Percentiles rank a stretch among this genome's conserved stretches.
These are phyloP conservation scores for Argyresthia goedartella DNA, from an alignment of 2,888 invertebrate species.

Conservation along the genomic window DNA sequence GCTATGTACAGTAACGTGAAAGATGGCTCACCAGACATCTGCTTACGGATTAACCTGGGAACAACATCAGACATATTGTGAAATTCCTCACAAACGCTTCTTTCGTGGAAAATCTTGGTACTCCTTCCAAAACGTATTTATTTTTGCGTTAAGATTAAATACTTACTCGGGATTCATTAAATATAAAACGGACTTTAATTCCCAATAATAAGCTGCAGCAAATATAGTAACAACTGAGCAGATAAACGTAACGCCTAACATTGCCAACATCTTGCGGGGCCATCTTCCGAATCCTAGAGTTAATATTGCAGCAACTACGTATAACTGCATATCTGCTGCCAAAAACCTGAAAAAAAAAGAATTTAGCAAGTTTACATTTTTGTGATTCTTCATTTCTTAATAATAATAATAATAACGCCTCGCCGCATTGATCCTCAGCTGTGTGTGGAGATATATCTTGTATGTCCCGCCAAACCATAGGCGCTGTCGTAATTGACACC, in stretches of 20 bases:
- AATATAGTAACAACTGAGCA: not conserved
- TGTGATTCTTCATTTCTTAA: no score
- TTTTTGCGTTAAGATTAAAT: not conserved
- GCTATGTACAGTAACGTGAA: constrained; percentile 30
- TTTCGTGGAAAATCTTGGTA: not conserved
- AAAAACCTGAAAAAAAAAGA: constrained; percentile 35
- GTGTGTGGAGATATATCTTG: no score
- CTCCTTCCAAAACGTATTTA: not conserved
- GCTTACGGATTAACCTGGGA: constrained; percentile 25
- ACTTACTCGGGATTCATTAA: constrained; percentile 35
- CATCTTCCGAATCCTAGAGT: constrained; percentile 22
- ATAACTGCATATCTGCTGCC: constrained; percentile 47
- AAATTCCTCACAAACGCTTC: not conserved
- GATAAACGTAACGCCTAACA: constrained; percentile 19
- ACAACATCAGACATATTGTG: not conserved
- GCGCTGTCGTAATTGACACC: no score
- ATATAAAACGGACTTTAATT: constrained; percentile 31
- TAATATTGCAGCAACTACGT: constrained; percentile 24
- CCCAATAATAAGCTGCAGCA: constrained; percentile 19
- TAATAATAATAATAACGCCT: no score
- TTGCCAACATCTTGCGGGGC: constrained; percentile 17
- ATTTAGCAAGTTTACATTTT: no score
- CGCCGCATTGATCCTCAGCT: no score
- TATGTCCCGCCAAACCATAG: no score
- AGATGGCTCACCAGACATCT: constrained; percentile 26